phyloP scores from a whole-genome alignment of 2,113 vertebrate genomes.

The Myiopsitta monachus region DNA sequence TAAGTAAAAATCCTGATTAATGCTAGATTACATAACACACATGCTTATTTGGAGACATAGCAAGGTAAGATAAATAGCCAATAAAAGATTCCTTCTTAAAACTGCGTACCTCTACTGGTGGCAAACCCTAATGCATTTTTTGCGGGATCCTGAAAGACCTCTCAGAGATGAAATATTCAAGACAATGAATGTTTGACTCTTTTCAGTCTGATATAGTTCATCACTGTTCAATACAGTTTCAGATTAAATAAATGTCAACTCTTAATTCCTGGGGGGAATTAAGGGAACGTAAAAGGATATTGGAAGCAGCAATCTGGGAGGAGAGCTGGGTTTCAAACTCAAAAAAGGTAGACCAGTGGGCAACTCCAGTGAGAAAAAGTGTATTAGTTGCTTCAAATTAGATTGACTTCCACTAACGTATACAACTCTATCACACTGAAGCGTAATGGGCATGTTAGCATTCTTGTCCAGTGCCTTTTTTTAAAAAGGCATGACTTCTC shows the following conservation, averaged over 20 bases:
- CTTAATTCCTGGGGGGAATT: neutral
- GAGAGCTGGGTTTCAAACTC: neutral
- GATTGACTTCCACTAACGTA: neutral
- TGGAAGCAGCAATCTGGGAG: neutral
- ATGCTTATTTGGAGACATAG: neutral
- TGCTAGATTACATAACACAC: neutral
- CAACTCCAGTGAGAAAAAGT: neutral
- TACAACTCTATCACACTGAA: neutral
- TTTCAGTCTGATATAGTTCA: neutral
- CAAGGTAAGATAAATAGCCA: neutral
- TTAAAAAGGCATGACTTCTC: neutral
- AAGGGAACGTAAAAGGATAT: neutral
- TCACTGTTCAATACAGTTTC: neutral
- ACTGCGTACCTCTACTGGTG: neutral
- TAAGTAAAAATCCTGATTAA: neutral
- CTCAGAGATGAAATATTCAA: neutral
- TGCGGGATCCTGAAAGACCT: neutral
- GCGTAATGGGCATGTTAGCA: neutral
- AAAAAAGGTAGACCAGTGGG: neutral
- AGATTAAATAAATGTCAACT: neutral
- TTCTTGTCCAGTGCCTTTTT: neutral
- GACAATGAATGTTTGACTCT: neutral
- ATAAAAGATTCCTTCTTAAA: neutral
- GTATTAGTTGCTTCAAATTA: neutral
- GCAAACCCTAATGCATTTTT: neutral